Percentiles rank a stretch among this genome's conserved stretches.
Evolutionary conservation across 2,888 invertebrate genomes (phyloP).

Genomic region (Fragum whitleyi): DNA sequence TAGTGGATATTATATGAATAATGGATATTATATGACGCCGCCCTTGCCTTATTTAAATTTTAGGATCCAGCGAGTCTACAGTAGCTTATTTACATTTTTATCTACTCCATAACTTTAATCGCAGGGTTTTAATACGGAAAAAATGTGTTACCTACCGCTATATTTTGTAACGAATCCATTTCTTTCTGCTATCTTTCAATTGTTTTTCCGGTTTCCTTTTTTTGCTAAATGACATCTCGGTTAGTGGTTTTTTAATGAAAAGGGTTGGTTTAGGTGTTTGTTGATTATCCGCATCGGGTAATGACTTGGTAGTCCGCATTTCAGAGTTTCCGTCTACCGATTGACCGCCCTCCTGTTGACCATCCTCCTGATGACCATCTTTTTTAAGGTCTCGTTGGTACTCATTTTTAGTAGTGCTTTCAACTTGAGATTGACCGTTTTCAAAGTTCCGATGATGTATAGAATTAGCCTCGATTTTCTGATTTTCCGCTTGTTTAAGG

Average conservation of each 20-base stretch:
- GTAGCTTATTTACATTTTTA: background rate
- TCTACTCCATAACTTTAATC: too few relatives aligned
- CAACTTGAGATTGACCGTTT: background rate
- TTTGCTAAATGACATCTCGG: constrained; percentile 32
- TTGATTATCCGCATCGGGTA: background rate
- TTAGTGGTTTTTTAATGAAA: constrained; percentile 38
- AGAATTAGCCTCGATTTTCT: background rate
- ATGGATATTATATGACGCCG: background rate
- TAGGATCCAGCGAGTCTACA: background rate
- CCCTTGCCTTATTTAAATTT: background rate
- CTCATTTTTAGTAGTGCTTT: background rate
- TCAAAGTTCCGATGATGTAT: background rate
- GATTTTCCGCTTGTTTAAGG: background rate
- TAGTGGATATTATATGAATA: too few relatives aligned
- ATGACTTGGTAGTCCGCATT: background rate
- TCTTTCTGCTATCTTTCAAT: background rate
- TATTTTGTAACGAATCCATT: constrained; percentile 35
- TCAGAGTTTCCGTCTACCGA: background rate
- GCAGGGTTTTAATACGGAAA: too few relatives aligned
- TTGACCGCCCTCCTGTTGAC: background rate
- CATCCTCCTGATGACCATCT: background rate
- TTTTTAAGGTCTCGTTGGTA: background rate
- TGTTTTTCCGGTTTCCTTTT: background rate
- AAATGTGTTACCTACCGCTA: background rate
- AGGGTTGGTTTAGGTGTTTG: constrained; percentile 28